phyloP scores from a whole-genome alignment of 2,113 vertebrate species.

The Grammomys dolichurus region DNA sequence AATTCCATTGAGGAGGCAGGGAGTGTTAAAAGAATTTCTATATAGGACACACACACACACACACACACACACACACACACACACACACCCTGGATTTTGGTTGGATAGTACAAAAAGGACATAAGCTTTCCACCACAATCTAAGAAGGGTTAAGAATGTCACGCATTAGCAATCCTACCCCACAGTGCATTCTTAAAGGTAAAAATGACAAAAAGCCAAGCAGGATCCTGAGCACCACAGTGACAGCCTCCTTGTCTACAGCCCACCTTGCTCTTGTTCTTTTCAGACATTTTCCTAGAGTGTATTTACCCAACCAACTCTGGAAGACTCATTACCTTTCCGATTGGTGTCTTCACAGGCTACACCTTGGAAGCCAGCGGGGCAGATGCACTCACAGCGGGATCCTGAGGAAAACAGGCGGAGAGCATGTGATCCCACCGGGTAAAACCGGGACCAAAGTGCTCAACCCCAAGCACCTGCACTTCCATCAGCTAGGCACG shows the following conservation, averaged over 20 bases:
- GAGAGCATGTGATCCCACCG: background rate
- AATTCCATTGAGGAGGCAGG: background rate
- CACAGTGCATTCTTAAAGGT: background rate
- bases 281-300: background rate
- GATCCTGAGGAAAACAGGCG: slow-evolving; percentile 85
- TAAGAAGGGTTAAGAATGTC: background rate
- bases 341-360: slow-evolving; percentile 91
- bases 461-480: background rate
- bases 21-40: background rate
- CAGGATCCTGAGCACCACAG: background rate
- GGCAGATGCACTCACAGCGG: slow-evolving; percentile 93
- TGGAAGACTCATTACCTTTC: slow-evolving; percentile 84
- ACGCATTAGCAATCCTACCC: background rate
- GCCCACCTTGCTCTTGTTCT: background rate
- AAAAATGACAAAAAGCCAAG: background rate
- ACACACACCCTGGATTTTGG: background rate
- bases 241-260: background rate
- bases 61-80: background rate
- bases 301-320: background rate
- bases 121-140: background rate
- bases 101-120: background rate
- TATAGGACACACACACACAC: background rate
- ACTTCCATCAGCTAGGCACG: background rate
- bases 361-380: slow-evolving; percentile 88
- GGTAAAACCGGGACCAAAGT: background rate